Evolutionary conservation across 1,140 invertebrate genomes (phyloP), one percentile per base, ranked within the genome.

Genomic region (Andrena cerasifolii): DNA sequence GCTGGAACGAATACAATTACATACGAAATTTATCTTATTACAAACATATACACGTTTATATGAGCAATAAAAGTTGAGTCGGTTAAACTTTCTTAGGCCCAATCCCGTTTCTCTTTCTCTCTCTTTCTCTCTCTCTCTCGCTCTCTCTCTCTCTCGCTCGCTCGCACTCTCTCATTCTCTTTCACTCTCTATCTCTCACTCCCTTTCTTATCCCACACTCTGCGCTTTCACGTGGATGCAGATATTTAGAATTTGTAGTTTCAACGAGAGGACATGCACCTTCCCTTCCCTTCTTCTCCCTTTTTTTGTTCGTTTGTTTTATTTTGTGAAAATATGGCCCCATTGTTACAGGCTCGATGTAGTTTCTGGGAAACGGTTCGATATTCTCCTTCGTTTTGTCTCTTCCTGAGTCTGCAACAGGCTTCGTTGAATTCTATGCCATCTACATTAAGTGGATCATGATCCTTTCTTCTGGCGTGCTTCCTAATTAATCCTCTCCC

Each of bases 261-360:
- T 89, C 87, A 82, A 89, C 78, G 79, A 82, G 86, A 90, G 68
- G 84, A 83, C 86, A 80, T 77, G 68, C 71, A 74, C 81, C 14
- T 36, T 45, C 24, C 7, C 47, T n/a, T n/a, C 18, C 45, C 47
- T 43, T 49, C 21, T 26, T 33, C 24, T 28, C 56, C 3, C 12
- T 56, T 45, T 56, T 24, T 47, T 26, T 47, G 33, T 47, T n/a
- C 31, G 33, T 68, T 58, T 58, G 43, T 58, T 67, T 68, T 68
- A 76, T 85, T 88, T 71, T 87, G 84, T 90, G 87, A 92, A 92
- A 92, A 91, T 91, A 91, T 92, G 91, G 89, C 91, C 90, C 89
- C 90, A 85, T 88, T 88, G 87, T 89, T 86, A 89, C 89, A 91
- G 91, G 88, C 89, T 91, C 88, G 88, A 89, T 89, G 87, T 88